Evolutionary conservation across 2,797 vertebrate species (phyloP).

Genomic region (Scarus forsteni): DNA sequence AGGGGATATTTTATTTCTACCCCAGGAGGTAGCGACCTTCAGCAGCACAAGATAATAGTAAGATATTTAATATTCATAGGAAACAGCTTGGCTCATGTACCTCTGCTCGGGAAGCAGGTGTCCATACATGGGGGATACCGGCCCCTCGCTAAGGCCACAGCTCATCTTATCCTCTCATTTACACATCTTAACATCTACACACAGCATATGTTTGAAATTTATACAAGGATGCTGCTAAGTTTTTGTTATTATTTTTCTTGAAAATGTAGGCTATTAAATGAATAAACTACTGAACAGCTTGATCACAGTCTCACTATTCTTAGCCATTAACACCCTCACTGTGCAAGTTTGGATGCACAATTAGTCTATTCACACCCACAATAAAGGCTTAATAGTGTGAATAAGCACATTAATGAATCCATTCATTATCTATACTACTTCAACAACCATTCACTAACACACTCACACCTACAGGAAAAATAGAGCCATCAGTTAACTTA

Average conservation of each 20-base stretch:
- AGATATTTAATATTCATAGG: slow-evolving; percentile 70
- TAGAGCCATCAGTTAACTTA: too few relatives aligned
- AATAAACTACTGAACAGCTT: slow-evolving; percentile 45
- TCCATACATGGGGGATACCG: slow-evolving; percentile 45
- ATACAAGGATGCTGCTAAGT: slow-evolving; percentile 29
- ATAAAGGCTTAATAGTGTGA: slow-evolving; percentile 26
- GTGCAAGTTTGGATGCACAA: slow-evolving; percentile 5
- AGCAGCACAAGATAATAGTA: slow-evolving; percentile 47
- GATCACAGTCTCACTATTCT: slow-evolving; percentile 3
- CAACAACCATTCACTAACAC: too few relatives aligned
- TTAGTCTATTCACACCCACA: slow-evolving; percentile 7
- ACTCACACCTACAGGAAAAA: too few relatives aligned
- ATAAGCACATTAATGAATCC: slow-evolving; percentile 18
- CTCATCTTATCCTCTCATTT: slow-evolving; percentile 53
- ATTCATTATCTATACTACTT: too few relatives aligned
- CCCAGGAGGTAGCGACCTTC: slow-evolving; percentile 48
- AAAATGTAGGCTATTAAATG: slow-evolving; percentile 41
- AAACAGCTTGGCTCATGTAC: slow-evolving; percentile 72
- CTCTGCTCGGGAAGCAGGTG: slow-evolving; percentile 76
- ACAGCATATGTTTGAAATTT: slow-evolving; percentile 55
- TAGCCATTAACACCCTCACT: slow-evolving; percentile 33
- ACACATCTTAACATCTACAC: slow-evolving; percentile 59
- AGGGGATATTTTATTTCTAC: slow-evolving; percentile 26
- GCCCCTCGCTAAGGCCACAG: slow-evolving; percentile 11
- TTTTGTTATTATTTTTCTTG: slow-evolving; percentile 31